These are phyloP conservation scores for Channa argus DNA, from an alignment of 2,113 vertebrate species.

Conservation along the genomic window DNA sequence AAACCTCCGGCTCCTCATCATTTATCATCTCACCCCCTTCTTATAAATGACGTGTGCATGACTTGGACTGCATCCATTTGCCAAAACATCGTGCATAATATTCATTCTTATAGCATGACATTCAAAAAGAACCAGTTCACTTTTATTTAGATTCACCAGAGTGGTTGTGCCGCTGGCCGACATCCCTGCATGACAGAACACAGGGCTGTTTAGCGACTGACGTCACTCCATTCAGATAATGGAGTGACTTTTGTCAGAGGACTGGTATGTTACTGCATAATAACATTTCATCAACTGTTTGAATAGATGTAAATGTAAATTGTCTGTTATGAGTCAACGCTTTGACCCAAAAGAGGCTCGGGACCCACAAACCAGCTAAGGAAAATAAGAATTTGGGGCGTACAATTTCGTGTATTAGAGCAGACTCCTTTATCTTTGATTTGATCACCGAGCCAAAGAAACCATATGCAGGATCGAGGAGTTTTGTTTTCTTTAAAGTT, in stretches of 20 bases:
- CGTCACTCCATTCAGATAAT: constrained; percentile 36
- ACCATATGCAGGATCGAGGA: no score
- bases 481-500: not conserved
- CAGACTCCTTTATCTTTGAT: no score
- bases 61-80: constrained; percentile 35
- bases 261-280: constrained; percentile 34
- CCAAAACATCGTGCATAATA: constrained; percentile 41
- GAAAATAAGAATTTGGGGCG: not conserved
- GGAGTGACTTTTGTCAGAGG: constrained; percentile 42
- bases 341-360: not conserved
- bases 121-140: constrained; percentile 35
- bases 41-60: constrained; percentile 43
- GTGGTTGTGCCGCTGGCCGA: constrained; percentile 21
- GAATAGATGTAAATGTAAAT: constrained; percentile 7
- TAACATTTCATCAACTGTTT: constrained; percentile 11
- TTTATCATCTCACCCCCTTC: constrained; percentile 70
- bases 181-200: constrained; percentile 26
- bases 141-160: constrained; percentile 47
- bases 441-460: no score
- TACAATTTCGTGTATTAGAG: no score
- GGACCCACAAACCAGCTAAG: not conserved
- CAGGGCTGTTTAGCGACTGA: constrained; percentile 54
- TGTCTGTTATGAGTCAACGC: constrained; percentile 2
- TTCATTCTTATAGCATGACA: constrained; percentile 51
- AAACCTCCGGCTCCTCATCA: constrained; percentile 42